Percentiles rank a stretch among this genome's conserved stretches.
Conservation (phyloP, 2,113 vertebrate genomes). For the Rana temporaria region DNA sequence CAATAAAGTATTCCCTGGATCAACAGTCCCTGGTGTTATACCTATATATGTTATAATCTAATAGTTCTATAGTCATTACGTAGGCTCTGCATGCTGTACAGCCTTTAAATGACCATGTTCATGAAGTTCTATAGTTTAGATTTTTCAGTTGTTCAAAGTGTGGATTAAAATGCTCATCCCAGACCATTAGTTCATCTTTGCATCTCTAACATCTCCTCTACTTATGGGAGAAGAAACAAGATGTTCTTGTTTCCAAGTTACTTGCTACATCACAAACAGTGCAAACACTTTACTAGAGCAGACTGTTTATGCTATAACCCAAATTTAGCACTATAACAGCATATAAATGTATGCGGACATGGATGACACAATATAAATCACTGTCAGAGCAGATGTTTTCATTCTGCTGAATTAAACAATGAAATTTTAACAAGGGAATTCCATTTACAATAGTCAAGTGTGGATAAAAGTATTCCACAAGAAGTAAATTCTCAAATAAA, state of each 20-base stretch:
- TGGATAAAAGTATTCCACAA: slow-evolving; percentile 37
- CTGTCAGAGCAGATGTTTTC: slow-evolving; percentile 28
- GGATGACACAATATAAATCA: slow-evolving; percentile 2
- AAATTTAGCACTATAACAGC: slow-evolving; percentile 6
- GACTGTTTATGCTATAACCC: neutral
- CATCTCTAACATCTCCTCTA: neutral
- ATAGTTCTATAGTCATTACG: too few relatives aligned
- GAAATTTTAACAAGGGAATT: slow-evolving; percentile 40
- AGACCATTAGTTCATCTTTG: neutral
- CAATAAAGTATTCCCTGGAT: too few relatives aligned
- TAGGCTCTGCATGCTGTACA: too few relatives aligned
- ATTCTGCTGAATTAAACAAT: slow-evolving; percentile 41
- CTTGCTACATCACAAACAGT: neutral
- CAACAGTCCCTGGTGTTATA: too few relatives aligned
- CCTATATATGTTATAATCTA: too few relatives aligned
- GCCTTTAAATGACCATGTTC: too few relatives aligned
- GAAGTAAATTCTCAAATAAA: slow-evolving; percentile 32
- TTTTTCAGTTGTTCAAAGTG: neutral
- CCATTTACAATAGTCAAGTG: slow-evolving; percentile 36
- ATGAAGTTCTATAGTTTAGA: neutral
- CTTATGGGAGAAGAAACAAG: neutral
- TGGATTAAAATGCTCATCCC: neutral
- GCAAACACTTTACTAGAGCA: neutral
- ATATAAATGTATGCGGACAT: slow-evolving; percentile 5
- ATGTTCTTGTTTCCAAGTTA: slow-evolving; percentile 1